phyloP scores from a whole-genome alignment of 2,888 invertebrate species.

The Euzophera pinguis region DNA sequence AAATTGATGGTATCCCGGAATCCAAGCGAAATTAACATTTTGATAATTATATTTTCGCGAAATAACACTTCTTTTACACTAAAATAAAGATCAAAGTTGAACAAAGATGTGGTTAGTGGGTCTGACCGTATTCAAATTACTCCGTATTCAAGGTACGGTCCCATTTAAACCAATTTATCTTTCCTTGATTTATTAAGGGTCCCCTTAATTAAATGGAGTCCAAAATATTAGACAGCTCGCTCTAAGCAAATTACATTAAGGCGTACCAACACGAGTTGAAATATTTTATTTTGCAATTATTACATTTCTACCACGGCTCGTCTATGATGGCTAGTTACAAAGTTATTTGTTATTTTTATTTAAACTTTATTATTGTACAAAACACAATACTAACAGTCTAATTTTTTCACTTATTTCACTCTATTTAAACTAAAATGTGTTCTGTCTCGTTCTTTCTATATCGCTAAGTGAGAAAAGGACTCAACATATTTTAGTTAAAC shows the following conservation, averaged over 20 bases:
- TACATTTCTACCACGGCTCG: too few species aligned
- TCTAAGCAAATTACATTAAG: conserved; percentile 30
- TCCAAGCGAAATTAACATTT: not conserved
- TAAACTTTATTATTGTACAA: too few species aligned
- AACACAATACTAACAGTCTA: too few species aligned
- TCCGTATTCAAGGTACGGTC: conserved; percentile 34
- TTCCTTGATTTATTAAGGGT: conserved; percentile 45
- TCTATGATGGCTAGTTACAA: too few species aligned
- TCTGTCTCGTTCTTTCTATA: too few species aligned
- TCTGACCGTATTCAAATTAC: conserved; percentile 28
- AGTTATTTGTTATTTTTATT: too few species aligned
- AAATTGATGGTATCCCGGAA: not conserved
- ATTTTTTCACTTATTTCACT: too few species aligned
- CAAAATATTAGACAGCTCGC: conserved; percentile 30
- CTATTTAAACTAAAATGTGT: too few species aligned
- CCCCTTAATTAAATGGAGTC: conserved; percentile 42
- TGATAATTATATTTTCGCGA: not conserved
- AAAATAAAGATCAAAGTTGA: conserved; percentile 13
- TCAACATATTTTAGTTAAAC: too few species aligned
- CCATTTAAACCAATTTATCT: conserved; percentile 59
- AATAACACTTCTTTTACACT: not conserved
- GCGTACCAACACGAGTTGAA: not conserved
- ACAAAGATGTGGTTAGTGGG: not conserved
- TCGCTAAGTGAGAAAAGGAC: too few species aligned
- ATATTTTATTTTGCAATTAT: not conserved